Evolutionary conservation across 2,888 invertebrate species (phyloP).

Genomic region (Pedicia rivosa): DNA sequence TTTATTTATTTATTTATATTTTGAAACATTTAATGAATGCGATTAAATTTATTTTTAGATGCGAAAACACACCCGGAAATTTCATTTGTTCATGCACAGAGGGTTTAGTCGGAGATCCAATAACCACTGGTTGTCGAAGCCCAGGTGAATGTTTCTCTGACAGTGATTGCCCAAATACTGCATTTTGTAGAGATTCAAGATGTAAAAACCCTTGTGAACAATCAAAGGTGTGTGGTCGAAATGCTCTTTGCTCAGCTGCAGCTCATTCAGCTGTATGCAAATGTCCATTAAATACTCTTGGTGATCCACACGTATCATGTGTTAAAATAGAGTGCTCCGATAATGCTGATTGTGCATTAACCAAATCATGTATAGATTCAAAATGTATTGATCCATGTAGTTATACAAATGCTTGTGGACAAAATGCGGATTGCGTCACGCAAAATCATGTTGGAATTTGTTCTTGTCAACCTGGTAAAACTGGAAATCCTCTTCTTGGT

Average conservation of each 20-base stretch:
- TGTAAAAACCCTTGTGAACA: constrained; percentile 66
- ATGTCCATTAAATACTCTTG: constrained; percentile 57
- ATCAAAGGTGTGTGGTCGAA: constrained; percentile 48
- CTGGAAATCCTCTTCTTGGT: constrained; percentile 73
- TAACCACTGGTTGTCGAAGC: constrained; percentile 54
- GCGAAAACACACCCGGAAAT: constrained; percentile 63
- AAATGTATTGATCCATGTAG: constrained; percentile 71
- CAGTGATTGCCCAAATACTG: constrained; percentile 60
- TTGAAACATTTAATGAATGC: neutral
- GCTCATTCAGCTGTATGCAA: constrained; percentile 56
- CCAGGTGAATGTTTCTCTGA: constrained; percentile 72
- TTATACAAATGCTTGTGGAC: constrained; percentile 67
- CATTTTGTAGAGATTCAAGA: constrained; percentile 55
- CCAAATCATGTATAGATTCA: constrained; percentile 60
- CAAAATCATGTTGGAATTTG: constrained; percentile 69
- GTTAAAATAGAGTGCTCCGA: constrained; percentile 58
- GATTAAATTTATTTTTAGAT: constrained; percentile 24
- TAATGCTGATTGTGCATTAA: constrained; percentile 54
- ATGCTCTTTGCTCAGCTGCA: constrained; percentile 55
- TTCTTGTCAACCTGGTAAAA: constrained; percentile 66
- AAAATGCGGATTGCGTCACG: constrained; percentile 57
- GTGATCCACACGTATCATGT: constrained; percentile 60
- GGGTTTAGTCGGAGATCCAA: constrained; percentile 64
- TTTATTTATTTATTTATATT: constrained; percentile 3
- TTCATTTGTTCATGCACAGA: constrained; percentile 62